Evolutionary conservation across 2,797 vertebrate genomes (phyloP), one percentile per base, ranked within the genome.

Genomic region (Sebastes ruberrimus): DNA sequence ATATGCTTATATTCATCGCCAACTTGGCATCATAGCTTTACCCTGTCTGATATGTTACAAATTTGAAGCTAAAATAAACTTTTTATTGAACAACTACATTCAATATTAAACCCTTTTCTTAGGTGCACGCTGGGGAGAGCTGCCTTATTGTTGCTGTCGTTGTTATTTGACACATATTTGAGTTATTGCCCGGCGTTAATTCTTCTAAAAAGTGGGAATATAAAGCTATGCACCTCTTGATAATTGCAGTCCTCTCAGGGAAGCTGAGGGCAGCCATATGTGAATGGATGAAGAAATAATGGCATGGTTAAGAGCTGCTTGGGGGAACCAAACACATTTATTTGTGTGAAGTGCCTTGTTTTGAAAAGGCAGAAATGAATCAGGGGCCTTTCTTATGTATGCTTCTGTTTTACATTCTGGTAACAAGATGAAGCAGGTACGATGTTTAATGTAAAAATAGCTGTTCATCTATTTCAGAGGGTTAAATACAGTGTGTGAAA

Each of bases 211-310:
- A 77, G 80, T 79, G 74, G 72, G 83, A 90, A 87, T 80, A 87
- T 83, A 80, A 88, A 86, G 77, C 78, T 72, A 87, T 71, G 81
- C 85, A 91, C 84, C 87, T 90, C 88, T 74, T 89, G 90, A 91
- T 94, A 91, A 94, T 93, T 93, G 85, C 88, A 89, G 74, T 84
- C 81, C 89, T 93, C 90, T 75, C 84, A 65, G 89, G 90, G 84
- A 91, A 69, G 77, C 80, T 76, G 79, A 87, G 85, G 88, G 90
- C 86, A 92, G 84, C 79, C 92, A 88, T 90, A 92, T 93, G 93
- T 94, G 89, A 93, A 93, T 87, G 87, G 86, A 84, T 90, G 87
- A 90, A 87, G 90, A 92, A 91, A 92, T 93, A 92, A 93, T 93
- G 87, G 84, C 72, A 42, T 60, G 76, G 84, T 88, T 88, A 92